Percentiles rank a stretch among this genome's conserved stretches.
Evolutionary conservation across 2,113 vertebrate species (phyloP).

Genomic region (Mesitornis unicolor): DNA sequence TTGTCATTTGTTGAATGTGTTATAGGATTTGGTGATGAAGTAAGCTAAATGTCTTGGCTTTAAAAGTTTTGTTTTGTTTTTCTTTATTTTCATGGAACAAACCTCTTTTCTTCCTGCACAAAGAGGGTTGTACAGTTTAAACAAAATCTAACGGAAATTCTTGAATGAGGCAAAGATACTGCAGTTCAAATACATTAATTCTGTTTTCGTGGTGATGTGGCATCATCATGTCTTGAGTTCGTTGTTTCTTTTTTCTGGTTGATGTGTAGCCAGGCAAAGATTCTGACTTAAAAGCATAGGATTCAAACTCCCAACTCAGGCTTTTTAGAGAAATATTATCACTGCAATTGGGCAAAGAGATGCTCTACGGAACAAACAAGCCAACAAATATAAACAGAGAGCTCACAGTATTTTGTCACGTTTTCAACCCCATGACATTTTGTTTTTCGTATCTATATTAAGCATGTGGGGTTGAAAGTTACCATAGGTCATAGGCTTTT

Average conservation of each 20-base stretch:
- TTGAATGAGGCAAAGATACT: slow-evolving; percentile 13
- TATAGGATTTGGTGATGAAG: slow-evolving; percentile 3
- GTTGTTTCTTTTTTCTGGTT: slow-evolving; percentile 25
- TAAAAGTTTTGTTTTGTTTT: neutral
- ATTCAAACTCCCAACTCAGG: neutral
- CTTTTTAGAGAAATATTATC: slow-evolving; percentile 1
- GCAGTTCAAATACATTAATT: neutral
- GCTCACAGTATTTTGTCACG: neutral
- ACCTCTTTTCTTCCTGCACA: neutral
- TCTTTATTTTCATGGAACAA: neutral
- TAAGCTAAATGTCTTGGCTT: slow-evolving; percentile 14
- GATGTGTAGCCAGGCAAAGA: slow-evolving; percentile 31
- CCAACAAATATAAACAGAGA: slow-evolving; percentile 27
- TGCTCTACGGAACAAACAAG: neutral
- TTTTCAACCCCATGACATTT: neutral
- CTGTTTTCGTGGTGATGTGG: neutral
- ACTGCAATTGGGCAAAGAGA: neutral
- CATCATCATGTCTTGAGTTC: neutral
- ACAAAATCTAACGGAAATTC: slow-evolving; percentile 44
- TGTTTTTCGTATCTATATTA: slow-evolving; percentile 18
- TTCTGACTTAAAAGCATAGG: slow-evolving; percentile 19
- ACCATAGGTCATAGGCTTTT: neutral
- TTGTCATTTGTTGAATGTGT: neutral
- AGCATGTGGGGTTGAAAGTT: neutral
- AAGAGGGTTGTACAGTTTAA: slow-evolving; percentile 3